A percentile compares a stretch with the other conserved stretches of the same genome.
These are phyloP conservation scores for Sphyrna mokarran DNA, from an alignment of 2,113 vertebrate species.

Conservation along the genomic window DNA sequence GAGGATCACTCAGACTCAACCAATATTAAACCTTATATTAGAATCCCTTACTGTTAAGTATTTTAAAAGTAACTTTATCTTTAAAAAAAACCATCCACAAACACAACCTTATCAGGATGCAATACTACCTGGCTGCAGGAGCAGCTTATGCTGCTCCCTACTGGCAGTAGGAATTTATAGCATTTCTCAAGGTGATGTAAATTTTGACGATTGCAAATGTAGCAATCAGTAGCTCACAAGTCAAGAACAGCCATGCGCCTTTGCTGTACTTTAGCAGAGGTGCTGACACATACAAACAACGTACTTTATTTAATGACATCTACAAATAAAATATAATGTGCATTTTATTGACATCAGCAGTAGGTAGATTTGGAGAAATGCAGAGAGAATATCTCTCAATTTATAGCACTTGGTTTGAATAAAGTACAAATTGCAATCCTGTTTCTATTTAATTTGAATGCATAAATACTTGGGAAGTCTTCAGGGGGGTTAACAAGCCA, in stretches of 20 bases:
- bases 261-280: not conserved
- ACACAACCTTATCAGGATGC: not conserved
- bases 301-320: not conserved
- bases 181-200: not conserved
- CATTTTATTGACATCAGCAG: not conserved
- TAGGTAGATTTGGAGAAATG: not conserved
- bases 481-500: not conserved
- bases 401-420: slow-evolving; percentile 15
- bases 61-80: not conserved
- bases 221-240: not conserved
- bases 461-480: not conserved
- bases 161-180: not conserved
- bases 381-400: not conserved
- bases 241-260: not conserved
- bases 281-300: not conserved
- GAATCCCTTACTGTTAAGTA: not conserved
- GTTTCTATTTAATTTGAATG: not conserved
- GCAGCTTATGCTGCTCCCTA: not conserved
- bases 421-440: slow-evolving; percentile 29
- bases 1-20: not conserved
- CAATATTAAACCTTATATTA: not conserved
- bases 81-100: not conserved
- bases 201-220: not conserved
- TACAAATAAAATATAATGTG: not conserved
- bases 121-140: not conserved